Conservation (phyloP, 1,140 invertebrate genomes). For the Mesaphorura yosii region DNA sequence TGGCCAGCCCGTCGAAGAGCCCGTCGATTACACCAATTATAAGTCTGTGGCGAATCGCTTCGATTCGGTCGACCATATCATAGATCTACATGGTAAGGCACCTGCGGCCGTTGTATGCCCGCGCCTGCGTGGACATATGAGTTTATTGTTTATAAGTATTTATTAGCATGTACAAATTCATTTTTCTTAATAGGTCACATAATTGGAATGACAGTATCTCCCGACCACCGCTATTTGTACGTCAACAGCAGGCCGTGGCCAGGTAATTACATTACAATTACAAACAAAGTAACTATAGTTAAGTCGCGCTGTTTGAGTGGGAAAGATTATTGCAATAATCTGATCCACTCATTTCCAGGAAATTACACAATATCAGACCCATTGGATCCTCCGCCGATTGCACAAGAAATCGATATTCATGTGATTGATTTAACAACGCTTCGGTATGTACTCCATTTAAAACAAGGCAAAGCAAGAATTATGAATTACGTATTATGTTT, state of each 20-base stretch:
- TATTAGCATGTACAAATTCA: background rate
- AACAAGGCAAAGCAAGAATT: slow-evolving; percentile 2
- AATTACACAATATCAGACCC: slow-evolving; percentile 62
- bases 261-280: no score
- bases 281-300: no score
- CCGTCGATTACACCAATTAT: slow-evolving; percentile 57
- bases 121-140: no score
- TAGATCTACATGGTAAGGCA: slow-evolving; percentile 69
- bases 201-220: slow-evolving; percentile 76
- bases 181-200: slow-evolving; percentile 47
- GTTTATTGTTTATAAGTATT: background rate
- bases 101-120: no score
- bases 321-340: no score
- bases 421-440: slow-evolving; percentile 72
- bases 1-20: slow-evolving; percentile 32
- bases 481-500: background rate
- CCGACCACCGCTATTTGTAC: slow-evolving; percentile 65
- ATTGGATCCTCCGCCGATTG: slow-evolving; percentile 69
- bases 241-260: slow-evolving; percentile 81
- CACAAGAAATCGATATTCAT: slow-evolving; percentile 83
- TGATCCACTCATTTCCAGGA: no score
- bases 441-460: slow-evolving; percentile 47
- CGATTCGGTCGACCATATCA: slow-evolving; percentile 65
- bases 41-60: slow-evolving; percentile 57
- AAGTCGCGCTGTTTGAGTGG: no score